phyloP scores from a whole-genome alignment of 2,797 vertebrate species.

The Gobio occitaniae region DNA sequence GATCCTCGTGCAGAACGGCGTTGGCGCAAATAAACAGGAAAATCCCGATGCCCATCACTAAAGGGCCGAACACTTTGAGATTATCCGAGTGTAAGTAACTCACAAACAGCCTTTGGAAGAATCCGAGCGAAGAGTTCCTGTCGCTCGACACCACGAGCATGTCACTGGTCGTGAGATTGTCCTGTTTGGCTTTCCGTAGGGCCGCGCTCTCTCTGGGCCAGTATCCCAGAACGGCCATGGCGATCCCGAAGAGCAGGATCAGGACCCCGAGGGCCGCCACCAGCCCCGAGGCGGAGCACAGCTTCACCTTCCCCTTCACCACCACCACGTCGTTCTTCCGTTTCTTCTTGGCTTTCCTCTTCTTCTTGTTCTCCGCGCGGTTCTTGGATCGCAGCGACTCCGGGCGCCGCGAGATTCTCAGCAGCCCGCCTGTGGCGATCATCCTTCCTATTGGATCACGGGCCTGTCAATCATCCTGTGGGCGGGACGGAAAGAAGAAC shows the following conservation, averaged over 20 bases:
- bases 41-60: slow-evolving; percentile 98
- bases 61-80: slow-evolving; percentile 94
- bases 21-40: slow-evolving; percentile 99
- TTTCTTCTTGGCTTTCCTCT: slow-evolving; percentile 90
- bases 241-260: slow-evolving; percentile 90
- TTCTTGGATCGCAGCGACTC: slow-evolving; percentile 90
- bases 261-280: slow-evolving; percentile 90
- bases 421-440: slow-evolving; percentile 97
- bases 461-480: slow-evolving; percentile 78
- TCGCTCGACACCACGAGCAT: slow-evolving; percentile 53
- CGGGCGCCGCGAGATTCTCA: slow-evolving; percentile 97
- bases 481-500: slow-evolving; percentile 21
- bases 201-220: slow-evolving; percentile 87
- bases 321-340: slow-evolving; percentile 96
- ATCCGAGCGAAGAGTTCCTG: slow-evolving; percentile 73
- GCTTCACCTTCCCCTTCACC: slow-evolving; percentile 94
- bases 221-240: slow-evolving; percentile 95
- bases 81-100: slow-evolving; percentile 95
- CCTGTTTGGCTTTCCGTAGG: not conserved
- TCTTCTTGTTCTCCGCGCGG: slow-evolving; percentile 87
- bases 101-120: slow-evolving; percentile 87
- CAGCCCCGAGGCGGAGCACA: slow-evolving; percentile 90
- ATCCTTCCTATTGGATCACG: slow-evolving; percentile 77
- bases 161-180: slow-evolving; percentile 66
- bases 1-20: slow-evolving; percentile 95